Conservation (phyloP, 2,797 vertebrate species). For the Corythornis leucogaster region DNA sequence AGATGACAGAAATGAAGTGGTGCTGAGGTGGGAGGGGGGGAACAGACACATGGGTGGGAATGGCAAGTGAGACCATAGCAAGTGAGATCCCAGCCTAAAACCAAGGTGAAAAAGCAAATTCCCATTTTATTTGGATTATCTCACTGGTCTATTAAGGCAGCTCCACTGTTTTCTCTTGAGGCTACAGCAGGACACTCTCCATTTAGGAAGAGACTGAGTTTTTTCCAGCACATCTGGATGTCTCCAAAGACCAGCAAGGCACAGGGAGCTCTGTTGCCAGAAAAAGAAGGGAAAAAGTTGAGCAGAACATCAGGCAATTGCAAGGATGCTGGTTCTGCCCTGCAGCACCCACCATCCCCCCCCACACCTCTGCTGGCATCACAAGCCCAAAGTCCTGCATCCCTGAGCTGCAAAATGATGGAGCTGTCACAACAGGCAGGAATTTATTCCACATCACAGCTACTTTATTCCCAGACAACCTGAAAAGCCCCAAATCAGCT, state of each 20-base stretch:
- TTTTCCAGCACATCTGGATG: background rate
- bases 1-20: background rate
- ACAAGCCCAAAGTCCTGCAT: background rate
- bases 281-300: background rate
- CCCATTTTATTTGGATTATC: accelerated
- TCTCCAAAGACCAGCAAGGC: background rate
- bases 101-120: background rate
- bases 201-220: accelerated
- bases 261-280: background rate
- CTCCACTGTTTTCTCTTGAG: background rate
- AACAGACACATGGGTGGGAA: background rate
- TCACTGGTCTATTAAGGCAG: background rate
- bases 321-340: background rate
- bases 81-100: background rate
- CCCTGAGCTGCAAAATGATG: background rate
- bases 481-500: background rate
- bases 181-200: accelerated
- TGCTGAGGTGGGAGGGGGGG: accelerated
- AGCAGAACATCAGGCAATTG: background rate
- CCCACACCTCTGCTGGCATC: background rate
- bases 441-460: background rate
- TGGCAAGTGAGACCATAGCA: background rate
- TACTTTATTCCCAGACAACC: background rate
- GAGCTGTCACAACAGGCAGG: background rate
- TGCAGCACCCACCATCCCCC: background rate